Conservation (phyloP, 2,797 vertebrate genomes). For the Sebastes nivosus region DNA sequence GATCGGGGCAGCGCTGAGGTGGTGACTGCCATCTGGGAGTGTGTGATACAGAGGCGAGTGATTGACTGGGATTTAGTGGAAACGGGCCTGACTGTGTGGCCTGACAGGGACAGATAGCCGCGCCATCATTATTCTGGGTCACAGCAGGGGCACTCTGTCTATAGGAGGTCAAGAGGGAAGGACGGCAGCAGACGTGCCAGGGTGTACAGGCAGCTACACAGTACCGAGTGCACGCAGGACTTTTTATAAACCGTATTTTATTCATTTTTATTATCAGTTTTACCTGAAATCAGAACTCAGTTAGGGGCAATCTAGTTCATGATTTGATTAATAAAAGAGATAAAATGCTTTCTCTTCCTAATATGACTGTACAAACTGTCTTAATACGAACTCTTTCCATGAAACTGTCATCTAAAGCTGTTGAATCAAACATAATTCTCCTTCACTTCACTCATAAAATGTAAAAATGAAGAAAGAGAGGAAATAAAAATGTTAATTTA, state of each 20-base stretch:
- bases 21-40: slow-evolving; percentile 56
- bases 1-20: slow-evolving; percentile 43
- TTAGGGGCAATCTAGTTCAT: background rate
- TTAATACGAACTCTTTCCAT: background rate
- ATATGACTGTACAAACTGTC: background rate
- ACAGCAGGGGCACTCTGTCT: slow-evolving; percentile 29
- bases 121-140: slow-evolving; percentile 54
- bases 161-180: slow-evolving; percentile 38
- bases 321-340: background rate
- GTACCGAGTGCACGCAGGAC: background rate
- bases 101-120: slow-evolving; percentile 66
- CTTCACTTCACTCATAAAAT: background rate
- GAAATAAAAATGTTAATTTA: background rate
- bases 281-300: background rate
- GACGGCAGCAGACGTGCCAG: background rate
- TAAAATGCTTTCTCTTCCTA: background rate
- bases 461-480: background rate
- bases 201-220: background rate
- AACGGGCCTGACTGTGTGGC: slow-evolving; percentile 37
- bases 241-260: background rate
- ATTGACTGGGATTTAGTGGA: slow-evolving; percentile 62
- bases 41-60: slow-evolving; percentile 59
- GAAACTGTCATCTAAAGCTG: background rate
- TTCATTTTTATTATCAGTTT: background rate
- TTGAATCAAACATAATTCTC: background rate